Evolutionary conservation across 2,113 vertebrate species (phyloP), one percentile per base, ranked within the genome.

Genomic region (Cavia aperea): DNA sequence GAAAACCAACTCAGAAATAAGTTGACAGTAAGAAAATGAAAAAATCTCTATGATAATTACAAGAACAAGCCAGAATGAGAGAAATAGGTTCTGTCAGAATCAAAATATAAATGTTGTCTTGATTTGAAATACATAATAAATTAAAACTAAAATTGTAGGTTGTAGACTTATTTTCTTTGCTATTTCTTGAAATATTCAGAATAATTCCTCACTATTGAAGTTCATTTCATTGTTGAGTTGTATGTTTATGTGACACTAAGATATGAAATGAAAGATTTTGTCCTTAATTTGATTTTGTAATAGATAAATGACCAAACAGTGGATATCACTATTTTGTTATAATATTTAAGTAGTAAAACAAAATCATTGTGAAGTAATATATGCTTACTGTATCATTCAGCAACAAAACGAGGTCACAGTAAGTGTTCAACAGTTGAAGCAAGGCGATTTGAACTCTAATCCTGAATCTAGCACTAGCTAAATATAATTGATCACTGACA

Each of bases 101-200:
- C 8, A 81, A 83, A 91, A 81, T 14, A 90, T 89, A 78, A 84
- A 70, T 31, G 58, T 24, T 73, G 49, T 9, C 36, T 56, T 87
- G 36, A 89, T 79, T 79, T 43, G n/a, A 93, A 92, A 84, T 60
- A 93, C 43, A 15, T 19, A 70, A n/a, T 29, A 21, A 73, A 43
- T 86, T 82, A 75, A 92, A 29, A 18, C 19, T 92, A 81, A 93
- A 93, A 75, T 49, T 70, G 0, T 56, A 5, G 7, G 8, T 81
- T 39, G 39, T 39, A 39, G 39, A 39, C 19, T 6, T 5, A n/a
- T 84, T 89, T 73, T 88, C 54, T n/a, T 88, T 83, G 7, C 21
- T 92, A 81, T 82, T 88, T 13, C 7, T 77, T 90, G 46, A 85
- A 88, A 70, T 77, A 77, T 92, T 90, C 58, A 90, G 36, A 92